Conservation (phyloP, 2,888 invertebrate genomes). For the Graphium colonna region DNA sequence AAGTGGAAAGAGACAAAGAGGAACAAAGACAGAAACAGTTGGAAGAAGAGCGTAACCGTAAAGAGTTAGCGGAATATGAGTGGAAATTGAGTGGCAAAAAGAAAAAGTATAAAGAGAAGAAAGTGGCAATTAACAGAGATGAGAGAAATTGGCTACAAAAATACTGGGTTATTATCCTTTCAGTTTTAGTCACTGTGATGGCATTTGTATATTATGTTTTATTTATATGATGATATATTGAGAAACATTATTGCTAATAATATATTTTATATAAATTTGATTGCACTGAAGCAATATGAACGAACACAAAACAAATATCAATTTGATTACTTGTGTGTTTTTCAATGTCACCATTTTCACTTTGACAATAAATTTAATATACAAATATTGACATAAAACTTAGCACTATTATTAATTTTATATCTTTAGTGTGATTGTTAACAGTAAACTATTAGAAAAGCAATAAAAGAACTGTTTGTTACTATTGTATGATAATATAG, state of each 20-base stretch:
- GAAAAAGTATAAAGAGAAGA: constrained; percentile 73
- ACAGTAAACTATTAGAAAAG: no score
- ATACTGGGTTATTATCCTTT: constrained; percentile 64
- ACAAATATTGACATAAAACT: neutral
- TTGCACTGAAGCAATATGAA: neutral
- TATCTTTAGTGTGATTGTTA: neutral
- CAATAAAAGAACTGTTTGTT: no score
- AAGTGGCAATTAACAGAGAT: constrained; percentile 62
- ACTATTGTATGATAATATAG: no score
- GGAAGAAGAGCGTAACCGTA: constrained; percentile 84
- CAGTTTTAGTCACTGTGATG: constrained; percentile 42
- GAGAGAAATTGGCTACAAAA: constrained; percentile 59
- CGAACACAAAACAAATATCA: neutral
- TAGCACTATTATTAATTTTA: neutral
- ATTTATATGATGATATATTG: constrained; percentile 17
- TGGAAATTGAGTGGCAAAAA: constrained; percentile 87
- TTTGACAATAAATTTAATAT: neutral
- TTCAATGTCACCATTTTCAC: neutral
- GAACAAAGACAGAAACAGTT: constrained; percentile 77
- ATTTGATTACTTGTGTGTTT: neutral
- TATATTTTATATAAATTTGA: neutral
- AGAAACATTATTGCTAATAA: neutral
- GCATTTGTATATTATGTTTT: constrained; percentile 42
- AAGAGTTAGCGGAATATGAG: constrained; percentile 87
- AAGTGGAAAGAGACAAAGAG: constrained; percentile 74